Base-by-base conservation (phyloP, 2,113 vertebrate species). In the Greenwoodochromis staneri region DNA sequence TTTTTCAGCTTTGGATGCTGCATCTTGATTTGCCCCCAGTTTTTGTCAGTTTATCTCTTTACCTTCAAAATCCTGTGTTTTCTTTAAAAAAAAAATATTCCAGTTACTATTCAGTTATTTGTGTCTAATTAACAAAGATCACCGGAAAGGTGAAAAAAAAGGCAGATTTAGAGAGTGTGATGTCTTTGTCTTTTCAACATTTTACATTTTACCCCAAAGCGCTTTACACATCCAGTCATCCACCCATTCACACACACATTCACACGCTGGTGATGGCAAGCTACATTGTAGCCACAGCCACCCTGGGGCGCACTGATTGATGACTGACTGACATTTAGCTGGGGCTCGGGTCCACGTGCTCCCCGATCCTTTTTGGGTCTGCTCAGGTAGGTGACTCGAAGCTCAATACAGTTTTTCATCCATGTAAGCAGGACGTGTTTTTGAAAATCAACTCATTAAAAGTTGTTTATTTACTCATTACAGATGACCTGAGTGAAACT, bases 151-250 rank as follows among this genome's bases (percentile, higher is more conserved):
- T 63, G 0, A n/a, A 0, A 66, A 66, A 12, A 29, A 7, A 14
- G 29, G 17, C 61, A 69, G 10, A 21, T 71, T 69, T 69, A 40
- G 17, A 40, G 0, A 19, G 19, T 38, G 34, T 38, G 34, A 69
- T 13, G 11, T n/a, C 10, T 66, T 66, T 69, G 63, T 38, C 0
- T 69, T 69, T 13, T 69, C 63, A 69, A 0, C 36, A 69, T 69
- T 69, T 69, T 1, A 21, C 63, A 24, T 71, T 40, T 42, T 14
- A 57, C 24, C 54, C 54, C 54, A 55, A 55, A 13, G 54, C 2
- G 0, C 54, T 55, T 55, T 27, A 55, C 21, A 55, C 11, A 27
- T 0, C 12, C 24, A 17, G 14, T 31, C 55, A 59, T 31, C 0
- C 55, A 59, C 27, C 3, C 27, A 17, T 29, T 1, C 24, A 59